These are phyloP conservation scores for Melieria omissa DNA, from an alignment of 2,888 invertebrate species.

Conservation along the genomic window DNA sequence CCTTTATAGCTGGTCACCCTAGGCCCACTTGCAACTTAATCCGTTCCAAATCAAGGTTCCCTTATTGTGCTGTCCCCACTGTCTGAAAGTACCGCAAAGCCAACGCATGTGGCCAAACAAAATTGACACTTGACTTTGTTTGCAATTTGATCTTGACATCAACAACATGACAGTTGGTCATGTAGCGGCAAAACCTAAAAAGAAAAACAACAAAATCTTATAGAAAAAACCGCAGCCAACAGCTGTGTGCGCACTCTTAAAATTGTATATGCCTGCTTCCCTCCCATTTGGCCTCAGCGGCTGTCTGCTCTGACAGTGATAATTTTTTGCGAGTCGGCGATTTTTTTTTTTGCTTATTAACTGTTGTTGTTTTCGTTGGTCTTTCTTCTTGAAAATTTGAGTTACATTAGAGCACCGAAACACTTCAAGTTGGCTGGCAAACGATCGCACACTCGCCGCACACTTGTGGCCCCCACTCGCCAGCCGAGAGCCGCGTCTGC, in stretches of 20 bases:
- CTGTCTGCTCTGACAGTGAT: no score
- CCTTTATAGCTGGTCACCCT: no score
- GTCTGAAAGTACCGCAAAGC: no score
- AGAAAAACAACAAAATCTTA: not conserved
- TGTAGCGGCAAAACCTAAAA: not conserved
- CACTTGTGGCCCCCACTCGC: no score
- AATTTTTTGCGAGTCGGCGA: not conserved
- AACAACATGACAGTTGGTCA: not conserved
- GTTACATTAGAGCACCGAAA: no score
- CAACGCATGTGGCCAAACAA: no score
- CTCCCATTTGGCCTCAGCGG: no score
- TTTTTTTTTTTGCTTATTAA: not conserved
- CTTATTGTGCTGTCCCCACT: no score
- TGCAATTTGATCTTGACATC: slow-evolving; percentile 7
- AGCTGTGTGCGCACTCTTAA: not conserved
- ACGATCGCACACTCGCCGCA: not conserved
- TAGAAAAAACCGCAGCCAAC: not conserved
- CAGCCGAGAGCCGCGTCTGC: no score
- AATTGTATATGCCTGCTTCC: not conserved
- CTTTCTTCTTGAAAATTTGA: not conserved
- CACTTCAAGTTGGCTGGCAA: not conserved
- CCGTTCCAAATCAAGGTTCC: no score
- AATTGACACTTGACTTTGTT: not conserved
- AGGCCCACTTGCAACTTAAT: no score
- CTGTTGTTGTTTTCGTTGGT: not conserved